Base-by-base conservation (phyloP, 2,888 invertebrate species). In the Chironomus tentans region DNA sequence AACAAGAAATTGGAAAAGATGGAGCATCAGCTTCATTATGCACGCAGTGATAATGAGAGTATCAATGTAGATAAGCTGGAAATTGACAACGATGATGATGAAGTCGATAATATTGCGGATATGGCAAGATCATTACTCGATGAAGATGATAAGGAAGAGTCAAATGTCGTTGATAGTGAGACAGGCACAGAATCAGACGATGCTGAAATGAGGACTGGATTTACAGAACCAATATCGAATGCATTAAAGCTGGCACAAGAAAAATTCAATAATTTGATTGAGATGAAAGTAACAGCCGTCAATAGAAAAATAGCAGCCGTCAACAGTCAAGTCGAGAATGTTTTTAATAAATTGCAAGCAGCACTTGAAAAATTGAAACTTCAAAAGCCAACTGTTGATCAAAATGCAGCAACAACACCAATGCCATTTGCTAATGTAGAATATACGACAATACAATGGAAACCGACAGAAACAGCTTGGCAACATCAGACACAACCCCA, bases 191-290 rank as follows among this genome's bases (percentile, higher is more conserved):
- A 62, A 13, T 6, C 28, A n/a, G 1, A n/a, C 12, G 46, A 65
- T 28, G 47, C 22, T 6, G 74, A 74, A 22, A 28, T 74, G 22
- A 46, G 68, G 12, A 65, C 13, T 3, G 73, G 22, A 13, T n/a
- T 68, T 12, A 74, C 47, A 46, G 21, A 21, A 2, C 18, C 50
- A 3, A 13, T 76, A 56, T 15, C 50, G 10, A 38, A 76, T 28
- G 76, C 69, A 15, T 21, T 76, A 15, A 76, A 68, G n/a, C 50
- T 7, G 2, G 76, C 76, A 10, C 76, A 76, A 21, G 69, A 76
- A 2, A 76, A 56, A 18, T 69, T 76, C 21, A 76, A 76, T 62
- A 18, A 69, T n/a, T 61, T 76, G 38, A 69, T 76, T 69, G 76
- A 76, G 10, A 5, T n/a, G 21, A n/a, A 68, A 38, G 38, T 76